These are phyloP conservation scores for Atrichornis clamosus DNA, from an alignment of 2,113 vertebrate species.

Conservation along the genomic window DNA sequence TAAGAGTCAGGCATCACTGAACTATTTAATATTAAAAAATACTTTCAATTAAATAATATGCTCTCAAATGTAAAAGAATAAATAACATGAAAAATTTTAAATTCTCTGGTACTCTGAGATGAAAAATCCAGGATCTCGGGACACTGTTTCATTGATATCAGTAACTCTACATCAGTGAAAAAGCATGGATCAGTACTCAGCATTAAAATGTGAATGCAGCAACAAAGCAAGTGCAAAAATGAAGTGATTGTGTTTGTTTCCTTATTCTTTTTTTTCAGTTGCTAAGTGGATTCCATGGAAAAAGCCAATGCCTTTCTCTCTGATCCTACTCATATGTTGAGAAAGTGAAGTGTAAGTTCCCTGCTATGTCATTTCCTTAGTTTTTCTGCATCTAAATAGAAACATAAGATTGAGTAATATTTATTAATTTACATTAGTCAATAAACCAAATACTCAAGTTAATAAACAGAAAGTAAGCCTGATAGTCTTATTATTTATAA, in stretches of 20 bases:
- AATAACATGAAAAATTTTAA: not conserved
- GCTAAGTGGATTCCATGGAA: not conserved
- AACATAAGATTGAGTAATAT: not conserved
- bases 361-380: not conserved
- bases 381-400: not conserved
- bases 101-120: not conserved
- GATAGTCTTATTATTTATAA: not conserved
- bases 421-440: not conserved
- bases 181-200: not conserved
- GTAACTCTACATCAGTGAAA: not conserved
- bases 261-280: not conserved
- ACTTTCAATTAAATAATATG: not conserved
- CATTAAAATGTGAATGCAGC: not conserved
- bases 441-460: not conserved
- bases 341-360: not conserved
- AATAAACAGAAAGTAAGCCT: not conserved
- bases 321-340: accelerated
- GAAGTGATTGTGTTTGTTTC: not conserved
- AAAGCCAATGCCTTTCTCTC: not conserved
- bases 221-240: not conserved
- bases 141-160: not conserved
- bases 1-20: not conserved
- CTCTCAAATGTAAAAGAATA: not conserved
- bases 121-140: not conserved
- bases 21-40: not conserved